Conservation (phyloP, 2,888 invertebrate genomes). For the Drosophila buzzatii region DNA sequence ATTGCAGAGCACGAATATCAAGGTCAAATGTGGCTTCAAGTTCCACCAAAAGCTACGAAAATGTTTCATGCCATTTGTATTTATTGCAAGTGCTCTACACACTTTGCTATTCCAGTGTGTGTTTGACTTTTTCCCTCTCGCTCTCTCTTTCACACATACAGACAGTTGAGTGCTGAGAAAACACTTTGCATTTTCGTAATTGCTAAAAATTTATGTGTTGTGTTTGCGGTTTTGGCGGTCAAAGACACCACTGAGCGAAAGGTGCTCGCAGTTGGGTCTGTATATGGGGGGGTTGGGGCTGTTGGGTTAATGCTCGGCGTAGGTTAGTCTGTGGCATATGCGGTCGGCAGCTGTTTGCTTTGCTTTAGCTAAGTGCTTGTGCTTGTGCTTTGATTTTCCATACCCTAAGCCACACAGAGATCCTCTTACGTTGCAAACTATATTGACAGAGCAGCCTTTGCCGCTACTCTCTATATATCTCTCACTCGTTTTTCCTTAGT, state of each 20-base stretch:
- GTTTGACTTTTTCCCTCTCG: no score
- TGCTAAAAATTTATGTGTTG: conserved; percentile 53
- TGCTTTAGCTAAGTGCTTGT: conserved; percentile 29
- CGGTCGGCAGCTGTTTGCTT: conserved; percentile 41
- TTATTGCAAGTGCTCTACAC: conserved; percentile 3
- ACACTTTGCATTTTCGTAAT: conserved; percentile 56
- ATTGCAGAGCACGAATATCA: neutral
- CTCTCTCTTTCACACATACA: neutral
- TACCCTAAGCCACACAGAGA: neutral
- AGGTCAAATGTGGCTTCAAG: conserved; percentile 5
- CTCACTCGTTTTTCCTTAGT: neutral
- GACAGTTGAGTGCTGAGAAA: conserved; percentile 6
- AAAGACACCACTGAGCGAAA: conserved; percentile 31
- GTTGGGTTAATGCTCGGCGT: conserved; percentile 5
- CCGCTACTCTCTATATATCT: neutral
- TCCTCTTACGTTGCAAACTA: conserved; percentile 9
- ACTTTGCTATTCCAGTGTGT: neutral
- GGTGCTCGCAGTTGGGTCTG: conserved; percentile 4
- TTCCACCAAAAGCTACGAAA: neutral
- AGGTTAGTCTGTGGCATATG: conserved; percentile 50
- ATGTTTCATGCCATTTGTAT: conserved; percentile 10
- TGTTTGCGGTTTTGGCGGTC: conserved; percentile 48
- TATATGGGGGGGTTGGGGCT: no score
- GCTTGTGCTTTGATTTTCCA: conserved; percentile 23
- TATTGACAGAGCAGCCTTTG: neutral